Conservation (phyloP, 2,113 vertebrate species). For the Grammomys surdaster region DNA sequence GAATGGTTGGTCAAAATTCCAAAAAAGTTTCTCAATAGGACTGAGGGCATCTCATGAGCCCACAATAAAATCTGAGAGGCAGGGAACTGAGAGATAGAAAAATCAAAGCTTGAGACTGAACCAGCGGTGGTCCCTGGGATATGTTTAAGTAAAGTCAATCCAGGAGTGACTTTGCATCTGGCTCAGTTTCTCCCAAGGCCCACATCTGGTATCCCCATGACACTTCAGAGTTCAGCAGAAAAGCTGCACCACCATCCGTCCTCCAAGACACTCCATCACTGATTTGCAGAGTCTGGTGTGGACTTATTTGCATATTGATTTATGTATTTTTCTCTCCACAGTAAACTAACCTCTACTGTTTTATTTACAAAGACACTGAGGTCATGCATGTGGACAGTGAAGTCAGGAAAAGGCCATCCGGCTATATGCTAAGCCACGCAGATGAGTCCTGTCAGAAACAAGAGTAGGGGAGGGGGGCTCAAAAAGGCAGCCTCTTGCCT, state of each 20-base stretch:
- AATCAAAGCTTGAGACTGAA: conserved; percentile 81
- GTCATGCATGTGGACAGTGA: conserved; percentile 69
- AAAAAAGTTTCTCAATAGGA: conserved; percentile 5
- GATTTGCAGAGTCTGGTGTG: conserved; percentile 80
- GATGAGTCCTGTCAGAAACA: conserved; percentile 55
- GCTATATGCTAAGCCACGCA: conserved; percentile 56
- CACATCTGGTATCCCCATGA: conserved; percentile 52
- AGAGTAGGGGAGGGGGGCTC: not conserved
- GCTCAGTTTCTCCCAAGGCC: conserved; percentile 60
- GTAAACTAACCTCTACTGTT: conserved; percentile 75
- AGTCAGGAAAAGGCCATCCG: conserved; percentile 71
- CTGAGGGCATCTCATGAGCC: not conserved
- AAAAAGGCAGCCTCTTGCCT: not conserved
- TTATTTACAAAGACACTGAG: conserved; percentile 83
- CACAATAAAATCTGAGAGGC: conserved; percentile 72
- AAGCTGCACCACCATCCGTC: conserved; percentile 63
- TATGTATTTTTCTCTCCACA: conserved; percentile 77
- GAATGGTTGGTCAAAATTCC: not conserved
- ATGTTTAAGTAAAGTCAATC: conserved; percentile 83
- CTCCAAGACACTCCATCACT: conserved; percentile 81
- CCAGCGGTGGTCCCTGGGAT: conserved; percentile 79
- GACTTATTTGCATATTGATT: conserved; percentile 86
- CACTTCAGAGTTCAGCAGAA: conserved; percentile 74
- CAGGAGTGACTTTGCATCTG: conserved; percentile 74
- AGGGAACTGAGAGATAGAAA: conserved; percentile 56